These are phyloP conservation scores for Ceyx erithaca DNA, from an alignment of 2,797 vertebrate genomes.

Conservation along the genomic window DNA sequence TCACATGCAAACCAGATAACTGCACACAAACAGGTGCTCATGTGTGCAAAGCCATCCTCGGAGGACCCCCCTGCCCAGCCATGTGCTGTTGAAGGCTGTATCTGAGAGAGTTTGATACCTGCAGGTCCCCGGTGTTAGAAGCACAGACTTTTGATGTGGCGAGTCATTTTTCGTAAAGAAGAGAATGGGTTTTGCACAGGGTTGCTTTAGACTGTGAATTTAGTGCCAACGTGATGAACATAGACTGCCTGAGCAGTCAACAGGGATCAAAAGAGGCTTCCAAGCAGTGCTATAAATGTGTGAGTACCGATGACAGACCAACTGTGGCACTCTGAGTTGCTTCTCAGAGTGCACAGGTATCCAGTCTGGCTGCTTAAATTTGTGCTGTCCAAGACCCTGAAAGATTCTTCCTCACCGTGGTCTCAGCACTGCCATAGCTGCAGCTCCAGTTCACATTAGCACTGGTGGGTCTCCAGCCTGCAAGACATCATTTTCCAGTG, in stretches of 20 bases:
- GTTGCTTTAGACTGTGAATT: not conserved
- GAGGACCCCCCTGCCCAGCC: not conserved
- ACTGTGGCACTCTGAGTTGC: not conserved
- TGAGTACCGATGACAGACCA: accelerated
- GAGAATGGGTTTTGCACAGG: accelerated
- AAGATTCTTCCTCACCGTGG: not conserved
- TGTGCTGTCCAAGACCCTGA: not conserved
- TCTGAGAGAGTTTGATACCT: not conserved
- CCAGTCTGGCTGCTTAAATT: not conserved
- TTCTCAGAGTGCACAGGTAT: not conserved
- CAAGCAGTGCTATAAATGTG: accelerated
- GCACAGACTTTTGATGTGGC: accelerated
- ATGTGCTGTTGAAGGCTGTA: not conserved
- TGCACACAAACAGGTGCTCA: not conserved
- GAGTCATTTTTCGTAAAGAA: not conserved
- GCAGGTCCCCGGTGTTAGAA: not conserved
- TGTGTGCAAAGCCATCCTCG: accelerated
- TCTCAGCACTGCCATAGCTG: not conserved
- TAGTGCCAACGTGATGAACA: not conserved
- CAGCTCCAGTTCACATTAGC: not conserved
- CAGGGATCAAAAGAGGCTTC: not conserved
- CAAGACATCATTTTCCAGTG: not conserved
- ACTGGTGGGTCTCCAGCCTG: not conserved
- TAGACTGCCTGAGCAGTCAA: not conserved
- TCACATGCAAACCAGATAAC: not conserved